Evolutionary conservation across 2,888 invertebrate species (phyloP), one percentile per base, ranked within the genome.

Genomic region (Xanthia icteritia): DNA sequence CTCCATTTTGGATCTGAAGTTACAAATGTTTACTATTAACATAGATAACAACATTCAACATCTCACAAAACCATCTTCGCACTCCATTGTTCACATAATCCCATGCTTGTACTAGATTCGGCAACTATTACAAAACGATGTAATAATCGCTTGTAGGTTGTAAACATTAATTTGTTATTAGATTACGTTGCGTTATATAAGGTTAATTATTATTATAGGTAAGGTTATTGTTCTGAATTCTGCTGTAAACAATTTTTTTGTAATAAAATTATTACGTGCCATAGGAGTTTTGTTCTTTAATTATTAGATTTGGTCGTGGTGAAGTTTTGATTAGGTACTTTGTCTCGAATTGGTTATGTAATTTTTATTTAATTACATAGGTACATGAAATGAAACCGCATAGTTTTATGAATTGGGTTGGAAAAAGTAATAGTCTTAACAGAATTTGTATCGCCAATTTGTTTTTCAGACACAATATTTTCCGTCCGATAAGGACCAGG

Each of bases 81-180:
- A 71, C 39, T 15, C 70, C 45, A 84, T 84, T 86, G 79, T 84
- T 76, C n/a, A 20, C 20, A 42, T 27, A 67, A 75, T 83, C 73
- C 78, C 73, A 84, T 79, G 48, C 48, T 82, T 69, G 75, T 73
- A 66, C 77, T 61, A 79, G 36, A 77, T 79, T 86, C 68, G 73
- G 76, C 39, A 81, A 76, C 45, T 31, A 58, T 88, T 86, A 77
- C 83, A 83, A 72, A 80, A 88, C 70, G 3, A 23, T 64, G 64
- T 80, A 70, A 86, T 67, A 63, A 84, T 45, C 2, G 45, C 8
- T 72, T 73, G 63, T 60, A 69, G 71, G 11, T 85, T 74, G 75
- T 77, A 74, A 82, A 81, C 78, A 73, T 76, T 70, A 64, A 76
- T 74, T 69, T 54, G 48, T 67, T 70, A 76, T 67, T 63, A 68